phyloP scores from a whole-genome alignment of 2,797 vertebrate genomes.

The Falco concolor region DNA sequence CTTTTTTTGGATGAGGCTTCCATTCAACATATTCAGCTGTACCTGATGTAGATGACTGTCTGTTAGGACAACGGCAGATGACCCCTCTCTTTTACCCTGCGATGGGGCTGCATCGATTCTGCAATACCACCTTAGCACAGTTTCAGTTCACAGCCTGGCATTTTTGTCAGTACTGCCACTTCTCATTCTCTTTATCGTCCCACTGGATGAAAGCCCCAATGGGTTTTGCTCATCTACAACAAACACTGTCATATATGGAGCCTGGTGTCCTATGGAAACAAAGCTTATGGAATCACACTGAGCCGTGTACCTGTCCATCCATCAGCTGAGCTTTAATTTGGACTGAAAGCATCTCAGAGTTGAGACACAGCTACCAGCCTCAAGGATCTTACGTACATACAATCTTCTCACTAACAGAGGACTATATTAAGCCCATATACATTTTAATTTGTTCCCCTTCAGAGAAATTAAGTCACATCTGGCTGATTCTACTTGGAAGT shows the following conservation, averaged over 20 bases:
- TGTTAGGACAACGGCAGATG: not conserved
- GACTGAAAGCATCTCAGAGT: not conserved
- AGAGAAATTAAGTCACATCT: not conserved
- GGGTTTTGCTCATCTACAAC: not conserved
- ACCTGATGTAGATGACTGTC: not conserved
- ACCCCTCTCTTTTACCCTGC: not conserved
- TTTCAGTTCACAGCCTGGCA: not conserved
- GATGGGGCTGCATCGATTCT: not conserved
- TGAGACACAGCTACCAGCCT: not conserved
- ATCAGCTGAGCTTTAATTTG: not conserved
- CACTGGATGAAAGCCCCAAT: not conserved
- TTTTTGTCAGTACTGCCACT: not conserved
- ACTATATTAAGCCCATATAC: not conserved
- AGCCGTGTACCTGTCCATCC: not conserved
- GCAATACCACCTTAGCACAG: not conserved
- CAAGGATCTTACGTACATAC: not conserved
- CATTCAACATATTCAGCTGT: not conserved
- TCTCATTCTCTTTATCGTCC: not conserved
- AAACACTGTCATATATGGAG: not conserved
- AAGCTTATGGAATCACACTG: not conserved
- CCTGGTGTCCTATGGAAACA: not conserved
- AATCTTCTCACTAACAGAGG: not conserved
- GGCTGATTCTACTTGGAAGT: not conserved
- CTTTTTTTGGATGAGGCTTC: not conserved
- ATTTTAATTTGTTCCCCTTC: not conserved